These are phyloP conservation scores for Lasioglossum oenotherae DNA, from an alignment of 2,888 invertebrate species.

Conservation along the genomic window DNA sequence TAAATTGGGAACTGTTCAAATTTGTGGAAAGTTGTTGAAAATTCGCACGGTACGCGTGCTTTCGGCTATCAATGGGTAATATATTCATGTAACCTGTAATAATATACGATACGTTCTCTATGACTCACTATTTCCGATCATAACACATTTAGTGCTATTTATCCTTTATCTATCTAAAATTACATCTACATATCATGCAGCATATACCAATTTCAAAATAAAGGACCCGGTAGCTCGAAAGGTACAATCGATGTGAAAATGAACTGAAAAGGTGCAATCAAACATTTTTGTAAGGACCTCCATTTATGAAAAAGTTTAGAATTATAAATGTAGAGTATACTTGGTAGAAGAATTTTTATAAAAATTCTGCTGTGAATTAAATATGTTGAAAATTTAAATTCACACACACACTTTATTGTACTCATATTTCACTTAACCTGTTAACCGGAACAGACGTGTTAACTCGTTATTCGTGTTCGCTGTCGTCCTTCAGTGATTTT, in stretches of 20 bases:
- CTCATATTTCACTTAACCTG: too few relatives aligned
- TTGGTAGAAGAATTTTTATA: background rate
- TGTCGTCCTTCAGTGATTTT: too few relatives aligned
- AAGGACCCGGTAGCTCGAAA: background rate
- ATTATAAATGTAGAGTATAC: background rate
- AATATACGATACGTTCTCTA: slow-evolving; percentile 2
- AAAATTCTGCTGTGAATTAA: background rate
- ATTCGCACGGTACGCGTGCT: background rate
- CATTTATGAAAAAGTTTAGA: background rate
- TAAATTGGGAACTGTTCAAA: slow-evolving; percentile 9
- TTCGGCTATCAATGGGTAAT: background rate
- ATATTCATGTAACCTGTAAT: background rate
- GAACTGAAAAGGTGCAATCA: background rate
- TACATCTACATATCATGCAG: background rate
- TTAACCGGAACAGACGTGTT: background rate
- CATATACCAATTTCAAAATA: background rate
- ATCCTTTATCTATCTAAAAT: background rate
- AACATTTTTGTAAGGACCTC: background rate
- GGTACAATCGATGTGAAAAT: background rate
- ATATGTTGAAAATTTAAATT: background rate
- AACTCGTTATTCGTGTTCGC: background rate
- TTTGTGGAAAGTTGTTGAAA: slow-evolving; percentile 5
- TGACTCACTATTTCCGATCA: background rate
- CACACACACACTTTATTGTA: too few relatives aligned
- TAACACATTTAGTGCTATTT: slow-evolving; percentile 35